Evolutionary conservation across 2,797 vertebrate genomes (phyloP), one percentile per base, ranked within the genome.

Genomic region (Enteromius unitaeniatus): DNA sequence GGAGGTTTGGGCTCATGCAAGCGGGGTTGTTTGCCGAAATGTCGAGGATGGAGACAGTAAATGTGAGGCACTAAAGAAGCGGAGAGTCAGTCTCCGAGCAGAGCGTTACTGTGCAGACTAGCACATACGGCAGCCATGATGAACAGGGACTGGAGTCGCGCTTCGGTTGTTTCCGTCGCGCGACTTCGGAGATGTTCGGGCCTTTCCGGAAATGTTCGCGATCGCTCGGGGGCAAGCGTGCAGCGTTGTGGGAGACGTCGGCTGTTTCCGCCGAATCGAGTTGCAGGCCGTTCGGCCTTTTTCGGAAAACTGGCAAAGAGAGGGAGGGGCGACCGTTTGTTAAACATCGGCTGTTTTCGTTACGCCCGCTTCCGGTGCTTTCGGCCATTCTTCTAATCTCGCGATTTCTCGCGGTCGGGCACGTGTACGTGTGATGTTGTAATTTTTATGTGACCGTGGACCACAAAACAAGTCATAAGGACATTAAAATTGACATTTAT

Each of bases 111-210:
- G 87, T 89, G 90, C 91, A 93, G 91, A 94, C 62, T 45, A 55
- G 91, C 91, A 92, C 94, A 93, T 89, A 92, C 93, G 85, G 92
- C 92, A 86, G 94, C 95, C 95, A 95, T 96, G 92, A 93, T 95
- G 93, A 86, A 89, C 90, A 94, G 90, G 81, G 92, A 89, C 78
- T 60, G 84, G 47, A 72, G 89, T 87, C 89, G 90, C 7, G 1
- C 53, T 82, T 96, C 94, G 94, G 91, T 17, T 65, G 2, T 93
- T 94, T 93, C 75, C 92, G 93, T 37, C 42, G 15, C 34, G 73
- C 88, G 89, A 88, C 86, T 87, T 79, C 81, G 87, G 11, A 8
- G 4, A 49, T 11, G n/a, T 80, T 95, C 93, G 93, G 37, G 0
- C 53, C 34, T 85, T 79, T 87, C 86, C 92, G 92, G 77, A 3